Conservation (phyloP, 2,888 invertebrate genomes). For the Lampropteryx suffumata region DNA sequence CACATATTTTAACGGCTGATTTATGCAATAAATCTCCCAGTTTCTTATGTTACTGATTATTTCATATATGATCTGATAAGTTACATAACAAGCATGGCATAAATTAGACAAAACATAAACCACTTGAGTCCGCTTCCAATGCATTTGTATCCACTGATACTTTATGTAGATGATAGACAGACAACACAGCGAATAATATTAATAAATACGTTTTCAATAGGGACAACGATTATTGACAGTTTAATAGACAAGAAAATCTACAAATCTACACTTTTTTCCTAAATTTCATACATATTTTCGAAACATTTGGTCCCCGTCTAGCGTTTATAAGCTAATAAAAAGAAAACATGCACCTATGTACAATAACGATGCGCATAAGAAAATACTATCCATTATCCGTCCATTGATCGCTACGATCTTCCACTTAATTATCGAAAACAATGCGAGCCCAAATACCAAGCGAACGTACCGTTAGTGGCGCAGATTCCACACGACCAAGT, state of each 20-base stretch:
- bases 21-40: slow-evolving; percentile 29
- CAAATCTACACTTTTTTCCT: too few relatives aligned
- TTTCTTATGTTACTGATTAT: slow-evolving; percentile 26
- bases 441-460: slow-evolving; percentile 56
- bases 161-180: too few relatives aligned
- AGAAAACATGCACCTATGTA: background rate
- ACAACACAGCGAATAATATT: too few relatives aligned
- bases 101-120: slow-evolving; percentile 28
- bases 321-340: too few relatives aligned
- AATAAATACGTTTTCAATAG: too few relatives aligned
- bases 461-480: slow-evolving; percentile 63
- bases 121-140: slow-evolving; percentile 26
- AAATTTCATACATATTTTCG: too few relatives aligned
- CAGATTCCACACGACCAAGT: slow-evolving; percentile 51
- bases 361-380: background rate
- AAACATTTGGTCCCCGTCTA: too few relatives aligned
- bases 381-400: slow-evolving; percentile 7
- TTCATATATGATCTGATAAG: slow-evolving; percentile 25
- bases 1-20: too few relatives aligned
- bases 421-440: slow-evolving; percentile 58
- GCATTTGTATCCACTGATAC: slow-evolving; percentile 19
- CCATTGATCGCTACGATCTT: slow-evolving; percentile 11
- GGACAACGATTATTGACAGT: too few relatives aligned
- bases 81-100: slow-evolving; percentile 23
- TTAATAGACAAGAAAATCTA: too few relatives aligned